Base-by-base conservation (phyloP, 2,888 invertebrate genomes). In the Xanthia icteritia region DNA sequence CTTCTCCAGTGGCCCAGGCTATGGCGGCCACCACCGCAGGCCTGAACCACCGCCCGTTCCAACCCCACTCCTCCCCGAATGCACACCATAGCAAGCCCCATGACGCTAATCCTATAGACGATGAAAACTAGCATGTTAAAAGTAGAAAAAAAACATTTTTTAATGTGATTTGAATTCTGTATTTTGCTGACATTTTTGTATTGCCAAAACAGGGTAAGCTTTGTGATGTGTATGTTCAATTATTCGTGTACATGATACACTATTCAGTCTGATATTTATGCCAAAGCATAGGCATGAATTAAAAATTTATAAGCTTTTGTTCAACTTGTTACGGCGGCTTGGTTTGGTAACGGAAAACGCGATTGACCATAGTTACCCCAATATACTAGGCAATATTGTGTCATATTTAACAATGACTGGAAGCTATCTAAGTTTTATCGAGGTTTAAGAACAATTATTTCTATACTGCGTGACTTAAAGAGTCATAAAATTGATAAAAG, bases 81-180 rank as follows among this genome's bases (percentile, higher is more conserved):
- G 92, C 90, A 67, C 90, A 89, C 94, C 94, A 96, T 31, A 95
- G 77, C 6, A 94, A 58, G 17, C 93, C 94, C 96, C 96, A 96
- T 88, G 90, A 81, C 82, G 93, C 84, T 74, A 93, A 73, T 6
- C 94, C 96, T 96, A 82, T n/a, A 76, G 85, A 20, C 4, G 6
- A 36, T 0, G 13, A 2, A 64, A 65, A 42, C 0, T 56, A 5
- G 20, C 13, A 42, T 31, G 27, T 67, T 36, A 48, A 56, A 27
- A 48, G 0, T 11, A 54, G 42, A 2, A 17, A 48, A 42, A 56
- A n/a, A 8, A 39, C 1, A n/a, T n/a, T 17, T 27, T 66, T 66
- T 5, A 27, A 65, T 42, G n/a, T 13, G 0, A n/a, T 48, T 39
- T n/a, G 6, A 39, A 45, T 36, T n/a, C 5, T 39, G 63, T 27